These are phyloP conservation scores for Morpho helenor DNA, from an alignment of 2,888 invertebrate genomes.

Conservation along the genomic window DNA sequence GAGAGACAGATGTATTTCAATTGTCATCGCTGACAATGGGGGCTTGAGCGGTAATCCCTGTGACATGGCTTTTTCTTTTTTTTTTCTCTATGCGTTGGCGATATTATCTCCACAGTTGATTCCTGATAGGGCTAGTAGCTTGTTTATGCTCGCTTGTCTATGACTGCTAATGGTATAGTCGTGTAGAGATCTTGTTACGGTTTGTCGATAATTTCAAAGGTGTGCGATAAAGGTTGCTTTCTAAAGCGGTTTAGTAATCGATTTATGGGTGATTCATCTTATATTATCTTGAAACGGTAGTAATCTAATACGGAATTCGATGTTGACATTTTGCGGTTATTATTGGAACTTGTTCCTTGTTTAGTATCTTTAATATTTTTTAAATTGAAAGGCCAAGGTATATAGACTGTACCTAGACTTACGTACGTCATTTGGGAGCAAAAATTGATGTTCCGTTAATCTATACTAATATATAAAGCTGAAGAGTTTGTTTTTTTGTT, in stretches of 20 bases:
- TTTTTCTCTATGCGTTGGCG: slow-evolving; percentile 47
- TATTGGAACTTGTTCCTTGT: background rate
- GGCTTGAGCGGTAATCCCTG: slow-evolving; percentile 63
- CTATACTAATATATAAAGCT: too few relatives aligned
- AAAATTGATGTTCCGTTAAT: too few relatives aligned
- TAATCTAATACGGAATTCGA: slow-evolving; percentile 3
- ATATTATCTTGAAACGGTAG: slow-evolving; percentile 15
- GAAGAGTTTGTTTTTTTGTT: too few relatives aligned
- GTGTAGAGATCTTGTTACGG: slow-evolving; percentile 65
- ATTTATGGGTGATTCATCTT: slow-evolving; percentile 20
- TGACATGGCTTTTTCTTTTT: slow-evolving; percentile 65
- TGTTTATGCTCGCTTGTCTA: slow-evolving; percentile 58
- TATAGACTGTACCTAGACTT: too few relatives aligned
- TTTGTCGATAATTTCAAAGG: slow-evolving; percentile 53
- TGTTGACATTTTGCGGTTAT: slow-evolving; percentile 8
- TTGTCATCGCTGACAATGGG: slow-evolving; percentile 69
- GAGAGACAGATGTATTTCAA: slow-evolving; percentile 61
- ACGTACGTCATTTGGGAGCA: too few relatives aligned
- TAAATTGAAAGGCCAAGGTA: background rate
- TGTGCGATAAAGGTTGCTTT: slow-evolving; percentile 40
- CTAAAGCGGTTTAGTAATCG: slow-evolving; percentile 23
- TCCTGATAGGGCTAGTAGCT: slow-evolving; percentile 64
- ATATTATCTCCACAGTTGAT: slow-evolving; percentile 61
- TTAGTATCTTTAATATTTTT: background rate
- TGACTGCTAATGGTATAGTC: slow-evolving; percentile 66